Percentiles rank a stretch among this genome's conserved stretches.
phyloP scores from a whole-genome alignment of 2,113 vertebrate species.

The Typhlomys cinereus region DNA sequence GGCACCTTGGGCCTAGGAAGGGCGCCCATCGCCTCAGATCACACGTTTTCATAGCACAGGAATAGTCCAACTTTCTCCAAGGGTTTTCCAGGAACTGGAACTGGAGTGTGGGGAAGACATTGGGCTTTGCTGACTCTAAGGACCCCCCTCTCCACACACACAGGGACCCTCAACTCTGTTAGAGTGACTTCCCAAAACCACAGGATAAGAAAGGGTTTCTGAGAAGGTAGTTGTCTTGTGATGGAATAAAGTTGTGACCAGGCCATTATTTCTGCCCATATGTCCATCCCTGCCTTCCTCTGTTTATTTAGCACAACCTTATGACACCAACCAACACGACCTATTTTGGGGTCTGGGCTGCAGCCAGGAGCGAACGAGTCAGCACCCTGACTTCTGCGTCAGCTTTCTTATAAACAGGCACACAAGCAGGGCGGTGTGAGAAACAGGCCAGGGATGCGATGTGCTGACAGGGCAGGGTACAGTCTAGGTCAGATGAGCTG shows the following conservation, averaged over 20 bases:
- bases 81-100: background rate
- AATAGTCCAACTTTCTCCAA: background rate
- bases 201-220: background rate
- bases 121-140: background rate
- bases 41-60: too few relatives aligned
- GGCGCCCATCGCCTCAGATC: too few relatives aligned
- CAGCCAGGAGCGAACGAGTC: rapidly evolving
- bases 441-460: rapidly evolving
- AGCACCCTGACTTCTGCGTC: background rate
- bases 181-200: too few relatives aligned
- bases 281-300: rapidly evolving
- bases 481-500: rapidly evolving
- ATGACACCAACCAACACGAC: rapidly evolving
- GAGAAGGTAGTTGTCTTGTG: rapidly evolving
- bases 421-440: background rate
- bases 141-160: too few relatives aligned
- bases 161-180: too few relatives aligned
- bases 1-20: background rate
- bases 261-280: too few relatives aligned
- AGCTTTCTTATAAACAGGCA: too few relatives aligned
- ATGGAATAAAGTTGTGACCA: rapidly evolving
- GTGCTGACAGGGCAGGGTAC: rapidly evolving
- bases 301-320: rapidly evolving
- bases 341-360: too few relatives aligned
- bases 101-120: rapidly evolving